Base-by-base conservation (phyloP, 2,797 vertebrate species). In the Sebastes melanostomus region DNA sequence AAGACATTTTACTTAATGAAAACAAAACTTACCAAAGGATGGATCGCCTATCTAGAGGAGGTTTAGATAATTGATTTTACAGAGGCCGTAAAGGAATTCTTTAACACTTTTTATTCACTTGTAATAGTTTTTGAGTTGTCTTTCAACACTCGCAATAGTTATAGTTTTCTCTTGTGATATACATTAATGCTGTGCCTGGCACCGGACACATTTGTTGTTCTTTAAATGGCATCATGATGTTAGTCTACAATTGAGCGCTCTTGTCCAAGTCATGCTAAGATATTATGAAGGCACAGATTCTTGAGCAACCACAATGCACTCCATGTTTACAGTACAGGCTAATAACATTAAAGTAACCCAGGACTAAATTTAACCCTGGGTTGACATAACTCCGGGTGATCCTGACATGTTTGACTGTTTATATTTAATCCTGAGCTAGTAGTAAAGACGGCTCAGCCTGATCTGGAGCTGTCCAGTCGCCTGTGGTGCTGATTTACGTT, bases 351-450 rank as follows among this genome's bases (percentile, higher is more conserved):
- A 27, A 72, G 50, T 63, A 30, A 59, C 30, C 22, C n/a, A 4
- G 27, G 4, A 14, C 22, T 56, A 7, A 65, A 68, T 70, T 54
- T 20, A 65, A 73, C 29, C 63, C 36, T 56, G 22, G 22, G 42
- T 63, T 65, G 3, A 71, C 18, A 54, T 62, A 59, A 69, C 42
- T 38, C n/a, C 3, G 1, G 46, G 63, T 59, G 36, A 71, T 25
- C 3, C 24, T 30, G 30, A 14, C 9, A 70, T 59, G 34, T 80
- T 22, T 38, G 65, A 61, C 13, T 4, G 59, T 80, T 61, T 18
- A 27, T 22, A 20, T 80, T 36, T 32, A 78, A 66, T 69, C 73
- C 68, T 25, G 69, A 80, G 56, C 32, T 38, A 9, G 22, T 24
- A 14, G 61, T 72, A 61, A 63, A 69, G 11, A 54, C 1, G 3